phyloP scores from a whole-genome alignment of 2,888 invertebrate genomes.

The Zygaena filipendulae region DNA sequence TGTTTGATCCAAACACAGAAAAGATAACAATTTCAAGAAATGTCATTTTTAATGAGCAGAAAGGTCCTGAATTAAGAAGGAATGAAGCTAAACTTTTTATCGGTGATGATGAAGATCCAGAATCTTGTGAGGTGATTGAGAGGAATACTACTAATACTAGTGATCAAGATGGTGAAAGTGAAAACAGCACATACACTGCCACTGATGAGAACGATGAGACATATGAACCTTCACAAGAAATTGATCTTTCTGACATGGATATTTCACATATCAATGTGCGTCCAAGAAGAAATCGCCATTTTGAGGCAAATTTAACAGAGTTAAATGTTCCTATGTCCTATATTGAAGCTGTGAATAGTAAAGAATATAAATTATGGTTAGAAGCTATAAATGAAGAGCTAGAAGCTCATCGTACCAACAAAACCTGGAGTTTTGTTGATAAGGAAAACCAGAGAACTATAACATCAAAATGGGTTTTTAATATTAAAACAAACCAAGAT shows the following conservation, averaged over 20 bases:
- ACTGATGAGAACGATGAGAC: slow-evolving; percentile 11
- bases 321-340: neutral
- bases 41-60: slow-evolving; percentile 20
- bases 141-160: too few species aligned
- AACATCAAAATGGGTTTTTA: neutral
- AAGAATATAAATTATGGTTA: neutral
- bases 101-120: slow-evolving; percentile 8
- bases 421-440: neutral
- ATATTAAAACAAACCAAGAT: neutral
- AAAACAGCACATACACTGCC: slow-evolving; percentile 14
- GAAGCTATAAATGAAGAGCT: neutral
- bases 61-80: slow-evolving; percentile 9
- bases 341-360: neutral
- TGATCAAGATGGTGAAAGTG: too few species aligned
- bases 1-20: slow-evolving; percentile 17
- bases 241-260: too few species aligned
- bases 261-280: slow-evolving; percentile 14
- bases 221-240: too few species aligned
- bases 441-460: neutral
- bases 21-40: slow-evolving; percentile 17
- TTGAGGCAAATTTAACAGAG: slow-evolving; percentile 3
- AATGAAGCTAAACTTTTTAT: slow-evolving; percentile 13
- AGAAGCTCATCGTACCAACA: neutral
- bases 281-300: slow-evolving; percentile 14
- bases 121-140: too few species aligned